Evolutionary conservation across 2,888 invertebrate species (phyloP), one percentile per base, ranked within the genome.

Genomic region (Archips xylosteana): DNA sequence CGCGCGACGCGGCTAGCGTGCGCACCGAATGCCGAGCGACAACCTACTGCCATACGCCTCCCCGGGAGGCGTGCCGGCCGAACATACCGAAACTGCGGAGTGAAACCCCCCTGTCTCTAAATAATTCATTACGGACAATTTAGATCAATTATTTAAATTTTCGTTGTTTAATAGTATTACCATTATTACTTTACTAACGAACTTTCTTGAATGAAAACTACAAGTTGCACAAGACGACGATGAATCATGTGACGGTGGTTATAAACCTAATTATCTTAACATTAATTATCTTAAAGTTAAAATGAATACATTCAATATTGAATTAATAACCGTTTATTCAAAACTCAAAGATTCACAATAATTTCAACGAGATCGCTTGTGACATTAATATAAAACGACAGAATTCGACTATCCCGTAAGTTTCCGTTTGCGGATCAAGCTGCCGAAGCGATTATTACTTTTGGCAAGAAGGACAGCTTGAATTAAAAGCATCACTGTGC

Each of bases 271-370:
- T 5, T 36, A 12, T 9, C 2, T 9, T 62, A 15, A 23, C 9
- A 8, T 23, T 15, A 15, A 9, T 10, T 42, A 62, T 12, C 2
- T 34, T 51, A 65, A 51, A 9, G 23, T 51, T 47, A 8, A 73
- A 68, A 72, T 67, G 3, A 63, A 73, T 54, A 62, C 62, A 63
- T 59, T n/a, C n/a, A n/a, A n/a, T 68, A 73, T 62, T 45, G 49
- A 68, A 45, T 39, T 51, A 51, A n/a, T 71, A 47, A 47, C 23
- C 47, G 23, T 72, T 68, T 72, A 68, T 62, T 72, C 63, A 68
- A 63, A 49, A 57, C 57, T 72, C 63, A 72, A 72, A 68, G 62
- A 67, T 63, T n/a, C 8, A 60, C 66, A 42, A 68, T 49, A 54
- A 57, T 12, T 67, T 57, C 34, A 59, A 13, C 45, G 68, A 72